Base-by-base conservation (phyloP, 64 coral and sea anemone species). In the Pocillopora verrucosa region DNA sequence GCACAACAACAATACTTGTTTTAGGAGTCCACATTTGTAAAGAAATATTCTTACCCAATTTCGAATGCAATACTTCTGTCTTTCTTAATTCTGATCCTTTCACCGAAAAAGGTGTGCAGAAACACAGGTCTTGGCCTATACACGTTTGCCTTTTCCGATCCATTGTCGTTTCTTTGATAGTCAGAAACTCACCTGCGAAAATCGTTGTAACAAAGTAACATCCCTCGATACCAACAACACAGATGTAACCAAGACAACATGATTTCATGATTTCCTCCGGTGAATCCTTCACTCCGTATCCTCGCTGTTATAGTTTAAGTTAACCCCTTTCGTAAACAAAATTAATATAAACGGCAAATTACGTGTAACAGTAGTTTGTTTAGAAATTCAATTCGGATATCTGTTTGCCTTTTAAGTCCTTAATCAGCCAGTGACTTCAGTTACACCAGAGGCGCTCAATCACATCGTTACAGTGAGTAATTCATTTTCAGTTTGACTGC, bases 1-100 rank as follows among this genome's bases (percentile, higher is more conserved):
- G 65, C 36, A 72, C 72, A 57, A 85, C 82, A 11, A 72, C 82
- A 0, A 84, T 19, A 58, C 82, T 85, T 11, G 69, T 85, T 16
- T 37, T 85, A 11, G 82, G 82, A 22, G 11, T 37, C 82, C 82
- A 85, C 82, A 85, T 85, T 36, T 15, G 17, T 14, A 36, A 58
- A 70, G 37, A 72, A 37, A n/a, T 37, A 70, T 37, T 70, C 56
- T 57, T 70, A 65, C 57, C 2, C 72, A 17, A 16, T 72, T 51
- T 41, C 16, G 11, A 25, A 72, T 73, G 19, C 2, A 85, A 4
- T 65, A 26, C n/a, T 25, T 63, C 11, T 16, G 45, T 4, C 30
- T 57, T 17, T 16, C 62, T 10, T 15, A 41, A 16, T 20, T 72
- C 64, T 57, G 38, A 41, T 68, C 82, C 82, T 12, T 85, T 85